Percentiles rank a stretch among this genome's conserved stretches.
Evolutionary conservation across 2,888 invertebrate genomes (phyloP).

Genomic region (Entomobrya proxima): DNA sequence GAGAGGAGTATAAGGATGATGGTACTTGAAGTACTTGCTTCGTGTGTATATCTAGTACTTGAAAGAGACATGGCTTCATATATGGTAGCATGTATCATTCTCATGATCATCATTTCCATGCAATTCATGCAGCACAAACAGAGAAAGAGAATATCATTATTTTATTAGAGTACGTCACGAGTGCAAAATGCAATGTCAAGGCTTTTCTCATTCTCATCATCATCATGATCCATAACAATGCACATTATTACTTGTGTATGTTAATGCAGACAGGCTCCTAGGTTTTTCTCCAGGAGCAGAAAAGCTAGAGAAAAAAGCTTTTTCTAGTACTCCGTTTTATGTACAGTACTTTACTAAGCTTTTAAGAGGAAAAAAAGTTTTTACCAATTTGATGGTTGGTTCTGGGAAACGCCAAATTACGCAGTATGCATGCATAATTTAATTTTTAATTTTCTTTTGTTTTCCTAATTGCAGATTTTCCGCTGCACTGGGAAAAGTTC

Average conservation of each 20-base stretch:
- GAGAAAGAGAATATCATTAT: slow-evolving; percentile 28
- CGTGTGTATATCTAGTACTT: neutral
- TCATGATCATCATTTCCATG: neutral
- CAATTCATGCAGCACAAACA: neutral
- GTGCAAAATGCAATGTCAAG: slow-evolving; percentile 52
- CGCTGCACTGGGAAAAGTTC: neutral
- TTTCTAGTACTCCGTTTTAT: too few relatives aligned
- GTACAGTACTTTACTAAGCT: too few relatives aligned
- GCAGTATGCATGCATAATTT: slow-evolving; percentile 29
- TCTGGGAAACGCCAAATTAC: neutral
- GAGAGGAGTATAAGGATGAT: slow-evolving; percentile 1
- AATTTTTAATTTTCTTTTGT: slow-evolving; percentile 47
- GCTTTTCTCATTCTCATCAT: slow-evolving; percentile 10
- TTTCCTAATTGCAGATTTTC: slow-evolving; percentile 18
- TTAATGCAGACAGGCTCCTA: neutral
- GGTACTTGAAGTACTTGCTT: slow-evolving; percentile 13
- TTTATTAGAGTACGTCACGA: slow-evolving; percentile 39
- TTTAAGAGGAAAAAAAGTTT: neutral
- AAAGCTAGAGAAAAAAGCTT: slow-evolving; percentile 9
- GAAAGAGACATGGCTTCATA: neutral
- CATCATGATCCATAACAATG: neutral
- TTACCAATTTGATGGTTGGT: neutral
- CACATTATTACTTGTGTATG: neutral
- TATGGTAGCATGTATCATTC: neutral
- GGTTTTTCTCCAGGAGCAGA: neutral